Percentiles rank a stretch among this genome's conserved stretches.
phyloP scores from a whole-genome alignment of 2,797 vertebrate species.

The Pangasius krempfi region DNA sequence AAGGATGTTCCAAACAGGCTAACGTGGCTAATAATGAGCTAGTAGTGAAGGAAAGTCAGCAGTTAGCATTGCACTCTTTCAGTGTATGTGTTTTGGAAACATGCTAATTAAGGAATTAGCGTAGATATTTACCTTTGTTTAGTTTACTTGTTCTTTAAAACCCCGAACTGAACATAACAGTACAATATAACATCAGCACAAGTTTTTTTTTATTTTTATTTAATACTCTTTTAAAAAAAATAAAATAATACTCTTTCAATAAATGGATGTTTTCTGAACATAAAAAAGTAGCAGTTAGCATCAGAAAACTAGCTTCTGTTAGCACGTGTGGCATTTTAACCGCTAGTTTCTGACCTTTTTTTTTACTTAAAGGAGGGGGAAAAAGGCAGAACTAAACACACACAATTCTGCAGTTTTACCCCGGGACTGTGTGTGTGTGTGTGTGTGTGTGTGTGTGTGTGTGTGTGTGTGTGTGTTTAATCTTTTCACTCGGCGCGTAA shows the following conservation, averaged over 20 bases:
- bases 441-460: conserved; percentile 19
- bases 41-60: background rate
- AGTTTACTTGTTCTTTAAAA: background rate
- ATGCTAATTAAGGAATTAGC: background rate
- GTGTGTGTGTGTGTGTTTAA: conserved; percentile 28
- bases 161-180: background rate
- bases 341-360: background rate
- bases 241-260: too few relatives aligned
- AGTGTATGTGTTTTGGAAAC: too few relatives aligned
- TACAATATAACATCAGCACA: background rate
- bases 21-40: background rate
- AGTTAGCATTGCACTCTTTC: background rate
- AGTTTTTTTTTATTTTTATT: too few relatives aligned
- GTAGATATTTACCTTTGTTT: background rate
- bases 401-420: background rate
- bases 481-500: conserved; percentile 38
- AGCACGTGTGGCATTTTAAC: background rate
- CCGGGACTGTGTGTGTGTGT: background rate
- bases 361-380: background rate
- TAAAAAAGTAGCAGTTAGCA: background rate
- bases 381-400: background rate
- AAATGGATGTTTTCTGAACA: background rate
- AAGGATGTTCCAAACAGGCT: background rate
- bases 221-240: too few relatives aligned
- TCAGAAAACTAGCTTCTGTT: background rate